Conservation (phyloP, 2,113 vertebrate species). For the Macheiramphus alcinus region DNA sequence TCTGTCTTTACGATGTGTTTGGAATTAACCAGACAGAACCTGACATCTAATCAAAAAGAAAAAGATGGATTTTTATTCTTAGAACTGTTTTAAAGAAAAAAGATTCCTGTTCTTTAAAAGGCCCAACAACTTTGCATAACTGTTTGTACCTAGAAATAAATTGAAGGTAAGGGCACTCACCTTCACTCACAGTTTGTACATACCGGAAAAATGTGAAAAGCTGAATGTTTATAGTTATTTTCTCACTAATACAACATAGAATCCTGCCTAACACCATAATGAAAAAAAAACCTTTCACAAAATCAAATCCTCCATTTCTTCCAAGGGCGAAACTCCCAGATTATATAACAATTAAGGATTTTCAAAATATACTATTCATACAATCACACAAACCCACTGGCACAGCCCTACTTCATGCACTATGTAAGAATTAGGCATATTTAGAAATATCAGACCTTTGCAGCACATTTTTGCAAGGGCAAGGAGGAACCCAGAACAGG, state of each 20-base stretch:
- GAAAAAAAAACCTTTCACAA: neutral
- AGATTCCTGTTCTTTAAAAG: neutral
- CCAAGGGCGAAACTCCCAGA: neutral
- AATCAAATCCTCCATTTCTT: neutral
- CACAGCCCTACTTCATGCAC: neutral
- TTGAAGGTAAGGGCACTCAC: neutral
- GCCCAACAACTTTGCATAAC: neutral
- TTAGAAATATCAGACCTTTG: neutral
- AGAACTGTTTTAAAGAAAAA: neutral
- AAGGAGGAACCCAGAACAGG: neutral
- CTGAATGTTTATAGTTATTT: neutral
- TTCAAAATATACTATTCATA: neutral
- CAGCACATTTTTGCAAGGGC: neutral
- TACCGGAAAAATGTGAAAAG: neutral
- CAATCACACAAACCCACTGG: neutral
- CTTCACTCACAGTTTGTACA: neutral
- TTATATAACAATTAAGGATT: neutral
- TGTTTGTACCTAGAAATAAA: neutral
- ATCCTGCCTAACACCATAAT: neutral
- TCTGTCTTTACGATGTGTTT: neutral
- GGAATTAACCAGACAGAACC: conserved; percentile 8
- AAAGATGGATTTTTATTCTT: neutral
- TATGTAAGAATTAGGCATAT: neutral
- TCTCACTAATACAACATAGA: neutral
- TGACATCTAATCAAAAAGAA: neutral